Evolutionary conservation across 2,888 invertebrate species (phyloP).

Genomic region (Folsomia candida): DNA sequence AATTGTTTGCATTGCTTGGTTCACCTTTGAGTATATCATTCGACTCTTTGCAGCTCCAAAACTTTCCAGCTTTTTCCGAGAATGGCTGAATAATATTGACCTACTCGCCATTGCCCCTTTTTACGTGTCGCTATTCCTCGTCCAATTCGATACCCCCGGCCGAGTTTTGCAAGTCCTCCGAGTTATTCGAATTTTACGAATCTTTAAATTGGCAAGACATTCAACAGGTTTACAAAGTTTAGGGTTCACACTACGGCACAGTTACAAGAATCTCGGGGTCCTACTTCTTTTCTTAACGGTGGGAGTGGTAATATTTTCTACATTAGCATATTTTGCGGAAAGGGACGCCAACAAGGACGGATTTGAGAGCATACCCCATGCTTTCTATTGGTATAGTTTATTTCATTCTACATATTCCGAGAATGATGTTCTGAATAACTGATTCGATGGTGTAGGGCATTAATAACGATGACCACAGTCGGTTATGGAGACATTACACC

Average conservation of each 20-base stretch:
- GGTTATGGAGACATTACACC: slow-evolving; percentile 31
- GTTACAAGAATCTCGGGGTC: slow-evolving; percentile 36
- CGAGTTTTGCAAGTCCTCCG: slow-evolving; percentile 34
- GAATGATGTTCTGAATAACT: too few species aligned
- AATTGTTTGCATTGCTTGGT: slow-evolving; percentile 35
- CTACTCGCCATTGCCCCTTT: slow-evolving; percentile 36
- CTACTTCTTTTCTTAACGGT: slow-evolving; percentile 33
- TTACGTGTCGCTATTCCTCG: too few species aligned
- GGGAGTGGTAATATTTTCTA: slow-evolving; percentile 34
- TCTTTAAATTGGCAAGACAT: slow-evolving; percentile 39
- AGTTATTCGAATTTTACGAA: slow-evolving; percentile 37
- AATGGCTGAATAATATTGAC: slow-evolving; percentile 39
- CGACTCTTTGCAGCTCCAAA: slow-evolving; percentile 27
- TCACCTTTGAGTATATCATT: slow-evolving; percentile 32
- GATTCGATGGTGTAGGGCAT: not conserved
- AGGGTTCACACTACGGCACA: slow-evolving; percentile 35
- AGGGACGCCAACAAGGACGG: slow-evolving; percentile 26
- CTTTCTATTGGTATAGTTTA: slow-evolving; percentile 24
- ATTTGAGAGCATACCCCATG: slow-evolving; percentile 32
- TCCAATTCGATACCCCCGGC: slow-evolving; percentile 30
- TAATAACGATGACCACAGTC: slow-evolving; percentile 42
- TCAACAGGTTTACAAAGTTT: slow-evolving; percentile 37
- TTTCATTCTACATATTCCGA: too few species aligned
- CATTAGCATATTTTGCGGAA: slow-evolving; percentile 37
- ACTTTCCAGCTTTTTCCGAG: slow-evolving; percentile 31